Evolutionary conservation across 2,113 vertebrate genomes (phyloP).

Genomic region (Carassius carassius): DNA sequence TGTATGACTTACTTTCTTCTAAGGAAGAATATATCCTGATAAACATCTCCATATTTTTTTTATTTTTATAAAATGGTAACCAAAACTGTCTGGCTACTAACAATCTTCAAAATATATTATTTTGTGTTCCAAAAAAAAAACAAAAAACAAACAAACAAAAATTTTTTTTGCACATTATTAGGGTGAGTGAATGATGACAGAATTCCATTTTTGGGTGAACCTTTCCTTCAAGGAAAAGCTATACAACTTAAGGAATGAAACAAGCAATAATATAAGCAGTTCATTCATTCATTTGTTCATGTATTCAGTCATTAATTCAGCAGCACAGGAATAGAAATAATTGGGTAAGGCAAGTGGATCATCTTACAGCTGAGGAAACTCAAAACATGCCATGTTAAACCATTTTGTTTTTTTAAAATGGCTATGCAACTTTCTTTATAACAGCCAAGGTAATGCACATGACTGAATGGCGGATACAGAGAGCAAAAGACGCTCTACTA

Average conservation of each 20-base stretch:
- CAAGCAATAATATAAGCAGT: background rate
- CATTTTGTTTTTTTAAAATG: too few relatives aligned
- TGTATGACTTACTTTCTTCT: too few relatives aligned
- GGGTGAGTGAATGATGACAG: background rate
- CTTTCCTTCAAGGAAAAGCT: background rate
- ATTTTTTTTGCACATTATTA: background rate
- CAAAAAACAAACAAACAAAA: too few relatives aligned
- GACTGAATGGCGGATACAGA: background rate
- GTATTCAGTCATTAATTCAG: background rate
- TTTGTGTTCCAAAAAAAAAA: too few relatives aligned
- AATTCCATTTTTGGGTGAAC: background rate
- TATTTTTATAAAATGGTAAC: too few relatives aligned
- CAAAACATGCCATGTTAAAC: constrained; percentile 13
- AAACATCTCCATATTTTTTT: too few relatives aligned
- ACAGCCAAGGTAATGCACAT: constrained; percentile 5
- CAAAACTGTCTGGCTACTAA: too few relatives aligned
- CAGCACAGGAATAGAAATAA: constrained; percentile 33
- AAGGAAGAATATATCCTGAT: too few relatives aligned
- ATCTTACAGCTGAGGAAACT: background rate
- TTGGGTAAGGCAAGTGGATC: constrained; percentile 40
- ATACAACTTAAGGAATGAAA: constrained; percentile 3
- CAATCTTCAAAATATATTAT: too few relatives aligned
- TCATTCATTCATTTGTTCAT: background rate
- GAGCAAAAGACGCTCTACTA: background rate
- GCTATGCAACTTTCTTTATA: background rate